A percentile compares a stretch with the other conserved stretches of the same genome.
Evolutionary conservation across 2,113 vertebrate species (phyloP).

Genomic region (Cebus imitator): DNA sequence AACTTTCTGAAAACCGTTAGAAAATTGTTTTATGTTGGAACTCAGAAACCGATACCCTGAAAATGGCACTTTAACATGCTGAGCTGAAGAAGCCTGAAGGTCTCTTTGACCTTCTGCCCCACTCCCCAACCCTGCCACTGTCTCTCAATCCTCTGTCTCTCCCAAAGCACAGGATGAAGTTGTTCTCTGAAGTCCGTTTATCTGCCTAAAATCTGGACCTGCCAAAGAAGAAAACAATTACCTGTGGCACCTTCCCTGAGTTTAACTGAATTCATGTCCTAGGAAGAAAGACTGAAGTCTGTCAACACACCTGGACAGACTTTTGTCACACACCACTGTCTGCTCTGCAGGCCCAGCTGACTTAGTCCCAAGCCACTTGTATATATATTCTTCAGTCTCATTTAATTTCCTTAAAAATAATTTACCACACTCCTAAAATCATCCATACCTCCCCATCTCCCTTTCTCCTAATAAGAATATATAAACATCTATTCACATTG

Average conservation of each 20-base stretch:
- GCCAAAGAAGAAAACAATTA: background rate
- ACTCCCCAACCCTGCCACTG: no score
- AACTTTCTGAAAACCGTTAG: background rate
- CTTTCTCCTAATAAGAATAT: background rate
- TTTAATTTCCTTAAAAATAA: background rate
- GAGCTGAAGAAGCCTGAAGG: background rate
- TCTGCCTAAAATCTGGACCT: background rate
- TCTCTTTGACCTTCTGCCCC: background rate
- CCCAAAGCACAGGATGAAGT: background rate
- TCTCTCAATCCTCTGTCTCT: background rate
- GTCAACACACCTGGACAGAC: background rate
- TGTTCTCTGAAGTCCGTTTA: background rate
- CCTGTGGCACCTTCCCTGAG: background rate
- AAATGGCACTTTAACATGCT: background rate
- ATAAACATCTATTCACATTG: background rate
- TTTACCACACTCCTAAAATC: background rate
- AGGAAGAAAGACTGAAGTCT: background rate
- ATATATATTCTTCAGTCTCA: background rate
- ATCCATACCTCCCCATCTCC: background rate
- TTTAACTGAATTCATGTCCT: background rate
- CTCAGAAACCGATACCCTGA: background rate
- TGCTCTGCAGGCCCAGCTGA: background rate
- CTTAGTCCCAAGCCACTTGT: no score
- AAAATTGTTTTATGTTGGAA: conserved; percentile 4
- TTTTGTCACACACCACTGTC: background rate